Base-by-base conservation (phyloP, 2,888 invertebrate genomes). In the Atrina japonica region DNA sequence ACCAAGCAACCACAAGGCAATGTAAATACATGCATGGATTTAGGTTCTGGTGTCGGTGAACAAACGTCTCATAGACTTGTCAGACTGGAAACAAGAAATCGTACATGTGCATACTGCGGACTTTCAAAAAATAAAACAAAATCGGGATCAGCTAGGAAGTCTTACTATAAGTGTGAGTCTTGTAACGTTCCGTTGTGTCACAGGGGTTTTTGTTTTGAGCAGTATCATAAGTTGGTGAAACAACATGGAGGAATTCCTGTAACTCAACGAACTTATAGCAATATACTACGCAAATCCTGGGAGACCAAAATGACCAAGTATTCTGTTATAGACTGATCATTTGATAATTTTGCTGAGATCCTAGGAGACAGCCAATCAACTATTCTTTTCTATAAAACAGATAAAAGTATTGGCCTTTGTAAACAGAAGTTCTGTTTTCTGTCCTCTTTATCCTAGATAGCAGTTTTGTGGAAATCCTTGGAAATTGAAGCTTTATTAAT, bases 141-240 rank as follows among this genome's bases (percentile, higher is more conserved):
- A 5, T 52, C 52, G 6, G 52, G 52, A 23, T 52, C 25, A 11
- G 52, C 52, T 14, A 18, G 52, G 27, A 52, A 52, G 16, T 52
- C 52, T 5, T 52, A 52, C 25, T 60, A 27, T 47, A 60, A 47
- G 30, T 60, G 60, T 47, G 29, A 29, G 9, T 27, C 35, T 25
- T 60, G 60, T 29, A 49, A 60, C 14, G 60, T 60, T 11, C 45
- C 60, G 14, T 30, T 60, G 2, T 60, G 60, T 47, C 45, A 21
- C 2, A 60, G 47, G 27, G 11, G 49, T n/a, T 45, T n/a, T n/a
- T 60, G 60, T 29, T 60, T 60, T 49, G n/a, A n/a, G 21, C 16
- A 25, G 1, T 60, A 60, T 60, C 60, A 60, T 16, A 25, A 52
- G 23, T 25, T 52, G n/a, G 52, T 52, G 16, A 18, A 52, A 25